Percentiles rank a stretch among this genome's conserved stretches.
Conservation (phyloP, 1,140 invertebrate species). For the Proctacanthus coquilletti region DNA sequence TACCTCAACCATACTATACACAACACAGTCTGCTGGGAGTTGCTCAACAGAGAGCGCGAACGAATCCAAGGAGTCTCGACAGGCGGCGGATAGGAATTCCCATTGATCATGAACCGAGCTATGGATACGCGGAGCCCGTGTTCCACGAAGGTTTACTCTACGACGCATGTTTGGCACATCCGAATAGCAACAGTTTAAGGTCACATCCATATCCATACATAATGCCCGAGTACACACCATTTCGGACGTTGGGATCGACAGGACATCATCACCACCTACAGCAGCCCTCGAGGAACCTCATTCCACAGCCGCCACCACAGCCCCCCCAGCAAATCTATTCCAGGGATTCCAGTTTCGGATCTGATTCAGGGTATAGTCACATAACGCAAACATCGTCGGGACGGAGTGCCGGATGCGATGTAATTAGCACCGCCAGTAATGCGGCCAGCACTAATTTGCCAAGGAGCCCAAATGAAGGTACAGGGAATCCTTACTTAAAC, state of each 20-base stretch:
- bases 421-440: slow-evolving; percentile 6
- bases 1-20: slow-evolving; percentile 18
- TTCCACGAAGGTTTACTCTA: slow-evolving; percentile 51
- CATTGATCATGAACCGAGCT: slow-evolving; percentile 15
- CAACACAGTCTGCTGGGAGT: slow-evolving; percentile 15
- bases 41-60: slow-evolving; percentile 23
- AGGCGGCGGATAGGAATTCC: slow-evolving; percentile 30
- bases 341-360: slow-evolving; percentile 42
- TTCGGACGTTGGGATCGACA: slow-evolving; percentile 1
- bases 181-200: slow-evolving; percentile 7
- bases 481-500: no score
- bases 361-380: slow-evolving; percentile 53
- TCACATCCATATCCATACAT: slow-evolving; percentile 15
- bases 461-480: no score
- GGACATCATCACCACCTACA: slow-evolving; percentile 2
- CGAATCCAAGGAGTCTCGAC: slow-evolving; percentile 39
- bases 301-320: slow-evolving; percentile 16
- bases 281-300: no score
- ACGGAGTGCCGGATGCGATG: slow-evolving; percentile 15
- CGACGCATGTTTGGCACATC: slow-evolving; percentile 39
- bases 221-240: slow-evolving; percentile 14
- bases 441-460: slow-evolving; percentile 14
- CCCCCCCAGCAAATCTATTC: slow-evolving; percentile 29
- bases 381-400: slow-evolving; percentile 36
- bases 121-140: slow-evolving; percentile 29